Percentiles rank a stretch among this genome's conserved stretches.
phyloP scores from a whole-genome alignment of 1,140 invertebrate genomes.

The Dysdera silvatica region DNA sequence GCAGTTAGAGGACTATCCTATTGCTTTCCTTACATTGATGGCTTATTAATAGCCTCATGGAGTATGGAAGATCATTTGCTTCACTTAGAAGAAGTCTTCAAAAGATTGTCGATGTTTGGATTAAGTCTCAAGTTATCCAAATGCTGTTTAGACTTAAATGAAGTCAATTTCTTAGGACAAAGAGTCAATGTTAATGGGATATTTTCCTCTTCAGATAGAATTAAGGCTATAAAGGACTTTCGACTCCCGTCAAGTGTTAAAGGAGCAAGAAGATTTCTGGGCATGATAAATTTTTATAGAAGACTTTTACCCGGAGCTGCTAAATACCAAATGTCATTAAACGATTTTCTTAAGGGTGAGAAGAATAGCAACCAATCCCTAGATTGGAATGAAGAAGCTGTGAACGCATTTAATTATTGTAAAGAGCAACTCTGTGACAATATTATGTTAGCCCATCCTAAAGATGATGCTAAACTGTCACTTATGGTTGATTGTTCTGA shows the following conservation, averaged over 20 bases:
- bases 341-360: no score
- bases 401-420: not conserved
- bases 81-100: constrained; percentile 32
- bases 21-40: no score
- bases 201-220: constrained; percentile 38
- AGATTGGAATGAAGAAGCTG: not conserved
- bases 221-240: constrained; percentile 35
- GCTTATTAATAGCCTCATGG: no score
- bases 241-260: constrained; percentile 35
- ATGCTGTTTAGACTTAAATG: constrained; percentile 34
- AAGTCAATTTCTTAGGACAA: constrained; percentile 40
- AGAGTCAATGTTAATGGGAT: constrained; percentile 38
- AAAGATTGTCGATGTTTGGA: constrained; percentile 26
- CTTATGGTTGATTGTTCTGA: not conserved
- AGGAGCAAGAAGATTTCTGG: constrained; percentile 45
- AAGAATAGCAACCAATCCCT: not conserved
- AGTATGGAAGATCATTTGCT: constrained; percentile 33
- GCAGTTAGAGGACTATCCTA: no score
- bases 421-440: not conserved
- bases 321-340: no score
- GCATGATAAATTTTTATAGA: constrained; percentile 35
- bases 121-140: constrained; percentile 41
- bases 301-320: constrained; percentile 2
- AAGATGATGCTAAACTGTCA: not conserved
- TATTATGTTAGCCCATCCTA: not conserved